These are phyloP conservation scores for Psilanteris sp. DNA, from an alignment of 1,140 invertebrate genomes.

Conservation along the genomic window DNA sequence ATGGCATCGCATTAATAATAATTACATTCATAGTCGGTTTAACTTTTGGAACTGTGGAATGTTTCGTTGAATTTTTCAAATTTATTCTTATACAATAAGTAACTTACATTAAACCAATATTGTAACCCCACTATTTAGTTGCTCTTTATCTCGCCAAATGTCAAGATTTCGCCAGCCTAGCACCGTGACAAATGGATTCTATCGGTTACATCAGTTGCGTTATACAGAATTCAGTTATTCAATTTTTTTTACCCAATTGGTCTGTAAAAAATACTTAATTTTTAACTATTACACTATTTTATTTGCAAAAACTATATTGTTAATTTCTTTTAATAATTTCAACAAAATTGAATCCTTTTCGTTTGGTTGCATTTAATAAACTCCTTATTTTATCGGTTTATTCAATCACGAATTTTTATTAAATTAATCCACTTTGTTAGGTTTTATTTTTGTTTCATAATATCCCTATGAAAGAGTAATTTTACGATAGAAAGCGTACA, in stretches of 20 bases:
- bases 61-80: no score
- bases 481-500: slow-evolving; percentile 46
- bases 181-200: slow-evolving; percentile 44
- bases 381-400: slow-evolving; percentile 20
- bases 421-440: slow-evolving; percentile 16
- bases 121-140: no score
- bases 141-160: slow-evolving; percentile 8
- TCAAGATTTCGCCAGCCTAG: slow-evolving; percentile 9
- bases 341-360: slow-evolving; percentile 24
- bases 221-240: slow-evolving; percentile 42
- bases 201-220: slow-evolving; percentile 27
- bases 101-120: no score
- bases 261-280: no score
- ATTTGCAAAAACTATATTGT: no score
- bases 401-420: slow-evolving; percentile 27
- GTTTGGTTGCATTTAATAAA: slow-evolving; percentile 21
- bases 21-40: no score
- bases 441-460: slow-evolving; percentile 40
- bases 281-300: slow-evolving; percentile 49
- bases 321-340: no score
- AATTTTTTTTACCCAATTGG: no score
- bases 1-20: no score
- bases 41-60: no score
- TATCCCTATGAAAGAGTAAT: slow-evolving; percentile 15
- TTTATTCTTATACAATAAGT: no score